Evolutionary conservation across 2,113 vertebrate species (phyloP).

Genomic region (Nycticorax nycticorax): DNA sequence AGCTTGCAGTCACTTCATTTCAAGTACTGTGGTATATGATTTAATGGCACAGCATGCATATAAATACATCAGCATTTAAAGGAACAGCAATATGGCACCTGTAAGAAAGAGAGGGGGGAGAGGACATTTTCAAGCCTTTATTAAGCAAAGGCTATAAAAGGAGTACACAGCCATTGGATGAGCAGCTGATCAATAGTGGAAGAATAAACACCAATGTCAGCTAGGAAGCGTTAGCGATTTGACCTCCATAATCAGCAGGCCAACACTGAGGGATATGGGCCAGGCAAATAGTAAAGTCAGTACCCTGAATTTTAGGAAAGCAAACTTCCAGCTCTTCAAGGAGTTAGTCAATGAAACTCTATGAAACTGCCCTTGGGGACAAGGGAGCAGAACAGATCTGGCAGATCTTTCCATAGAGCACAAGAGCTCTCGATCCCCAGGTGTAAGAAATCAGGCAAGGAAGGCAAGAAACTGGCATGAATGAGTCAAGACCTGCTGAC

Average conservation of each 20-base stretch:
- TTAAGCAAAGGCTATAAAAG: background rate
- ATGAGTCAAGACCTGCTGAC: background rate
- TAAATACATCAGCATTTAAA: conserved; percentile 13
- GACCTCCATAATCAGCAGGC: background rate
- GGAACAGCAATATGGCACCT: background rate
- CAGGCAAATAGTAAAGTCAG: background rate
- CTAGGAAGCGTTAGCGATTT: background rate
- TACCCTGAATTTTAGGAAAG: background rate
- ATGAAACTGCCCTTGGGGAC: background rate
- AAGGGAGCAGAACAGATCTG: background rate
- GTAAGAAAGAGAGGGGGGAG: background rate
- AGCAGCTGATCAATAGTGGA: background rate
- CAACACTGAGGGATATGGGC: background rate
- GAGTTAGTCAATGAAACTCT: background rate
- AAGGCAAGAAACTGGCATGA: background rate
- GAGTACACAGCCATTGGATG: background rate
- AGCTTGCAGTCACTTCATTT: conserved; percentile 12
- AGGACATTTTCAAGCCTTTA: background rate
- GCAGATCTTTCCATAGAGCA: background rate
- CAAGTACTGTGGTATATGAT: background rate
- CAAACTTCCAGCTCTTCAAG: background rate
- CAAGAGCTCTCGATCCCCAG: background rate
- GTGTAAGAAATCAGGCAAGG: background rate
- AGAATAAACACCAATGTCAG: background rate
- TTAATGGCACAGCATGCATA: background rate